Evolutionary conservation across 2,888 invertebrate genomes (phyloP).

Genomic region (Philhelius pedissequus): DNA sequence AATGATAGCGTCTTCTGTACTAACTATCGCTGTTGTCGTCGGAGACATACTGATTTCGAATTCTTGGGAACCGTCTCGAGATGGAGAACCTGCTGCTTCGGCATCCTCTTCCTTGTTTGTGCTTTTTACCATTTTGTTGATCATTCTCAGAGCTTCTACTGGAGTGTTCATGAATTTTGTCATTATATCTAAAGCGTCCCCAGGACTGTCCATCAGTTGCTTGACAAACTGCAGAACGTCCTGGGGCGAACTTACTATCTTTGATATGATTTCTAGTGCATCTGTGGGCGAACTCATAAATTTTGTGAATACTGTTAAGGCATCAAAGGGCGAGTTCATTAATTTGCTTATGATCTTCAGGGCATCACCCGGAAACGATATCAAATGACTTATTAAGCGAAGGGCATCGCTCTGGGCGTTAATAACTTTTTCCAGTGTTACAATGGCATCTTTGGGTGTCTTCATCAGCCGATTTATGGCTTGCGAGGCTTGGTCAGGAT

Average conservation of each 20-base stretch:
- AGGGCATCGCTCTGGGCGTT: slow-evolving; percentile 78
- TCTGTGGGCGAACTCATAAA: slow-evolving; percentile 79
- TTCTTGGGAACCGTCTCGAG: slow-evolving; percentile 32
- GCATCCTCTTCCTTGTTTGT: slow-evolving; percentile 46
- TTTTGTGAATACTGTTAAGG: slow-evolving; percentile 79
- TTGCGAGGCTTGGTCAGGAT: slow-evolving; percentile 77
- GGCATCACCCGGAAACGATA: slow-evolving; percentile 78
- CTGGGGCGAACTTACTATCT: slow-evolving; percentile 78
- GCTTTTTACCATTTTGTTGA: slow-evolving; percentile 77
- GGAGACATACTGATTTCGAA: slow-evolving; percentile 46
- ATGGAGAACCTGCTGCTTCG: slow-evolving; percentile 1
- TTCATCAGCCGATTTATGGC: slow-evolving; percentile 77
- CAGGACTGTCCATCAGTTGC: slow-evolving; percentile 78
- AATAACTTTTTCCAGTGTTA: slow-evolving; percentile 76
- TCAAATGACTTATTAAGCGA: slow-evolving; percentile 77
- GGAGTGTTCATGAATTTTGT: slow-evolving; percentile 79
- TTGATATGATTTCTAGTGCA: slow-evolving; percentile 78
- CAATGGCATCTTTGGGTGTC: slow-evolving; percentile 76
- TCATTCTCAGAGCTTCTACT: slow-evolving; percentile 77
- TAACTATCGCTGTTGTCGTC: slow-evolving; percentile 2
- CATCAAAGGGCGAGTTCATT: slow-evolving; percentile 79
- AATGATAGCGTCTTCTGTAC: slow-evolving; percentile 59
- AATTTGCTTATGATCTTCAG: slow-evolving; percentile 79
- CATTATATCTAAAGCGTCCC: slow-evolving; percentile 78
- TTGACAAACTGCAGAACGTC: slow-evolving; percentile 78